A percentile compares a stretch with the other conserved stretches of the same genome.
Evolutionary conservation across 2,113 vertebrate genomes (phyloP).

Genomic region (Steatornis caripensis): DNA sequence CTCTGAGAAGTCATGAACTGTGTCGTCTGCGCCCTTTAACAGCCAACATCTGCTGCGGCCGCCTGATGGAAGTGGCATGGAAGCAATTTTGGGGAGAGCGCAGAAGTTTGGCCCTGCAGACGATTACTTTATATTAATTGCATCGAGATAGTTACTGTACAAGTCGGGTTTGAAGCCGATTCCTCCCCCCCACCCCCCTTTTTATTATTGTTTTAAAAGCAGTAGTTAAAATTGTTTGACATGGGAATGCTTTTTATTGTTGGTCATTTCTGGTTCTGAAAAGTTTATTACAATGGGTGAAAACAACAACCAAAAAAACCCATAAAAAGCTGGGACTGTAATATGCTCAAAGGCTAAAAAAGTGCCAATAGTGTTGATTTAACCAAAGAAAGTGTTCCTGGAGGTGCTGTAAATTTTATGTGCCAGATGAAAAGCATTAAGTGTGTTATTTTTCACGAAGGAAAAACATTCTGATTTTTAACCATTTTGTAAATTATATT

Average conservation of each 20-base stretch:
- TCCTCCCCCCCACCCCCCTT: background rate
- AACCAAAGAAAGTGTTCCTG: constrained; percentile 75
- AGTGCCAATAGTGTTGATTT: constrained; percentile 68
- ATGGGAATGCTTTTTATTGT: constrained; percentile 69
- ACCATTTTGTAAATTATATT: constrained; percentile 75
- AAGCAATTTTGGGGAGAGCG: constrained; percentile 50
- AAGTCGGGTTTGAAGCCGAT: background rate
- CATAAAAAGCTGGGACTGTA: constrained; percentile 65
- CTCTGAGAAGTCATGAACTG: constrained; percentile 82
- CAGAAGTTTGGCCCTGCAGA: constrained; percentile 37
- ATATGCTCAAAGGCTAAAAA: constrained; percentile 70
- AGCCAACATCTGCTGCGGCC: constrained; percentile 83
- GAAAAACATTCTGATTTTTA: constrained; percentile 69
- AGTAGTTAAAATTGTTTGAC: constrained; percentile 57
- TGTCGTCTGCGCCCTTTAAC: constrained; percentile 79
- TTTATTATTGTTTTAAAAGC: constrained; percentile 53
- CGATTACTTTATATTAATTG: constrained; percentile 65
- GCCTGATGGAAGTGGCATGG: constrained; percentile 72
- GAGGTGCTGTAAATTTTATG: constrained; percentile 80
- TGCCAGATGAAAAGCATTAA: constrained; percentile 79
- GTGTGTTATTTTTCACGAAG: constrained; percentile 68
- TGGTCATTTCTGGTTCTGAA: constrained; percentile 70
- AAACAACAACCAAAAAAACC: constrained; percentile 71
- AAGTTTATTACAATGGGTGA: constrained; percentile 74
- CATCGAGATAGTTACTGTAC: constrained; percentile 50